Conservation (phyloP, 2,888 invertebrate species). For the Acrocyrtus sp. region DNA sequence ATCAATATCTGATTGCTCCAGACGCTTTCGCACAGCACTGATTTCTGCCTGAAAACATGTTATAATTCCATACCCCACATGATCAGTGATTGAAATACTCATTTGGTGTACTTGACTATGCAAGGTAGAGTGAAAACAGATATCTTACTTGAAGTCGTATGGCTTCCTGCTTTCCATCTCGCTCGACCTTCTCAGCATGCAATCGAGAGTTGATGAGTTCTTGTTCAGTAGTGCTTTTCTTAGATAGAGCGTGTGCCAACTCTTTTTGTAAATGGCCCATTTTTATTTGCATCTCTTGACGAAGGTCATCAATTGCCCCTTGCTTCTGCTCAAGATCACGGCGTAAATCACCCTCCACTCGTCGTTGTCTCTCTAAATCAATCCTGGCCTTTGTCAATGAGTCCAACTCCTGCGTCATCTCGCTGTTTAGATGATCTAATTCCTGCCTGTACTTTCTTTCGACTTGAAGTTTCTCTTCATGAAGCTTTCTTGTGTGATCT, state of each 20-base stretch:
- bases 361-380: slow-evolving; percentile 81
- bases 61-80: not conserved
- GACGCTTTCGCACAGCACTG: slow-evolving; percentile 77
- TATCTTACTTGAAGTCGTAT: slow-evolving; percentile 72
- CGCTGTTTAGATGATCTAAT: slow-evolving; percentile 82
- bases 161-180: slow-evolving; percentile 80
- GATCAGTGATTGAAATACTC: not conserved
- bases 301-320: slow-evolving; percentile 80
- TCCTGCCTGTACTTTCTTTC: slow-evolving; percentile 74
- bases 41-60: slow-evolving; percentile 71
- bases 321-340: slow-evolving; percentile 82
- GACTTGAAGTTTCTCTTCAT: slow-evolving; percentile 75
- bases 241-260: slow-evolving; percentile 78
- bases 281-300: slow-evolving; percentile 82
- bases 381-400: slow-evolving; percentile 78
- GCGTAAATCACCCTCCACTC: slow-evolving; percentile 79
- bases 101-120: not conserved
- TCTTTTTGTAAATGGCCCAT: slow-evolving; percentile 81
- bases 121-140: not conserved
- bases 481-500: slow-evolving; percentile 78
- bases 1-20: slow-evolving; percentile 84
- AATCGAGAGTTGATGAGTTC: slow-evolving; percentile 77
- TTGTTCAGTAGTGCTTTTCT: slow-evolving; percentile 82
- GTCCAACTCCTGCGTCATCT: slow-evolving; percentile 84
- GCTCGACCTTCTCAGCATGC: slow-evolving; percentile 75